Base-by-base conservation (phyloP, 1,140 invertebrate genomes). In the Cyrtorhinus lividipennis region DNA sequence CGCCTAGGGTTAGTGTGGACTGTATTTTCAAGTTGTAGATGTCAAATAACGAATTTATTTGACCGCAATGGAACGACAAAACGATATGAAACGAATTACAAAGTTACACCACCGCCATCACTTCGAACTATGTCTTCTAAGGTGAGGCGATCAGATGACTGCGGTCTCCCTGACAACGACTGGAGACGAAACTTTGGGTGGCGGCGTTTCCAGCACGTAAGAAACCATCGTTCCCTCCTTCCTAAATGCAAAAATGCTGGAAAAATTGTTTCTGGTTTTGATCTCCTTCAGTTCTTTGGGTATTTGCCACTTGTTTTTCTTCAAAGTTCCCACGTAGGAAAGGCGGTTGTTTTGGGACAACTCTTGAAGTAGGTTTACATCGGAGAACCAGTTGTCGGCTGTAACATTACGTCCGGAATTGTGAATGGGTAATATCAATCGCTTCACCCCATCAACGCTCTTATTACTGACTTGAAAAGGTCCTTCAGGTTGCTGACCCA, bases 251-350 rank as follows among this genome's bases (percentile, higher is more conserved):
- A 62, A 65, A 22, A 65, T 56, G 57, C 59, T 65, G 27, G 46
- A 56, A 30, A 13, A 62, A 20, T 48, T 24, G 18, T 62, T 48
- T 62, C 64, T 56, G 57, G 18, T 62, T 56, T 65, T 65, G 22
- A 62, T 22, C 23, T 56, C 53, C 48, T 62, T 26, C 63, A 71
- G 70, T 61, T 67, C 62, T 44, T 25, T 8, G 22, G 70, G 70
- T 27, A 72, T 72, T 63, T 72, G 69, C 61, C 63, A 65, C 65
- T 73, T 76, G 27, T 72, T 68, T 69, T 72, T 64, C 61, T 74
- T 71, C 8, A 73, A 20, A 26, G 70, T 69, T 48, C 70, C 72
- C 46, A 71, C 46, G 23, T 68, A 63, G 23, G 70, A 71, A 12
- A 72, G 64, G 65, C 72, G 68, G 63, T 74, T 62, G 26, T 66